Base-by-base conservation (phyloP, 2,797 vertebrate species). In the Danio jaintianensis region DNA sequence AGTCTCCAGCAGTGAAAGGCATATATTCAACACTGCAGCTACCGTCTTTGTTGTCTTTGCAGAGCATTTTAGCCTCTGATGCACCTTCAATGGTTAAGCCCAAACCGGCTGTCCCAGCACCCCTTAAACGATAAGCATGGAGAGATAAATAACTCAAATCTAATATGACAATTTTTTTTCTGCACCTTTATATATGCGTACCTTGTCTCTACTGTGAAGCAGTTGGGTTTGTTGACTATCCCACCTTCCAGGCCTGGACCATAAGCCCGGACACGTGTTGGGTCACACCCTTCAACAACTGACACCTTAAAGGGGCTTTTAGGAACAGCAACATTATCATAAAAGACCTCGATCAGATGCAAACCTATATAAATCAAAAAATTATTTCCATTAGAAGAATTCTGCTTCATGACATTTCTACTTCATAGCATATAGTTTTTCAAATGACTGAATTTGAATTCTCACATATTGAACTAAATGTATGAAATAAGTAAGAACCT, bases 131-230 rank as follows among this genome's bases (percentile, higher is more conserved):
- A 22, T 47, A 29, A 87, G 6, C 3, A 69, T 58, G 10, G 6
- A 78, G 3, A 68, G 36, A 58, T 9, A 22, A 6, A 42, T 13
- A 40, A 71, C 47, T 3, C 62, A 16, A 56, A 76, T 43, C 38
- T 7, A 20, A 77, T 43, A 12, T 43, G 12, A 48, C 7, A 20
- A 45, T 48, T 61, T 0, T 18, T 10, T 36, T 48, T 22, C 1
- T 12, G 38, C 18, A 29, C 48, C 9, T 38, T 58, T 38, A 50
- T 9, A 29, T 52, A 50, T 45, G 42, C 2, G n/a, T 92, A 98
- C 97, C 96, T 96, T 81, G 97, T 99, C 87, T 99, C 97, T 86
- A 99, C 97, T 0, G 97, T 99, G 92, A 99, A 99, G 88, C 92
- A 94, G 89, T 98, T 99, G 40, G 96, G 82, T 40, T 96, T 96